These are phyloP conservation scores for Rotaria macrura DNA, from an alignment of 2,888 invertebrate species.

Conservation along the genomic window DNA sequence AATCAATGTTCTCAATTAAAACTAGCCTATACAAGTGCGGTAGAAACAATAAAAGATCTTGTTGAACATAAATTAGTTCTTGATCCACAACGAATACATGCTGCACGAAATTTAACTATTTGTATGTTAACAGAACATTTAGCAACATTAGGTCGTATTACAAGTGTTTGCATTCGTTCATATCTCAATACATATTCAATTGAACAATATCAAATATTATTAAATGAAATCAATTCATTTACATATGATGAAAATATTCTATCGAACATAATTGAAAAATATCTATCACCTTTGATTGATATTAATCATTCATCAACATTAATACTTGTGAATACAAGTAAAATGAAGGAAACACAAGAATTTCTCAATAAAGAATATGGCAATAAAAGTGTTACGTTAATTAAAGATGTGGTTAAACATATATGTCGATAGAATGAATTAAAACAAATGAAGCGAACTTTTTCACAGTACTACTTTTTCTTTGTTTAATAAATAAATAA, in stretches of 20 bases:
- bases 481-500: not conserved
- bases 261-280: not conserved
- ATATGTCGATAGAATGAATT: not conserved
- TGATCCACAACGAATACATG: not conserved
- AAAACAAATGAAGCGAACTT: not conserved
- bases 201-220: not conserved
- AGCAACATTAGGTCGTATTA: not conserved
- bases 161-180: not conserved
- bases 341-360: constrained; percentile 4
- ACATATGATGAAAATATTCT: not conserved
- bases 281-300: not conserved
- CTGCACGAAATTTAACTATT: not conserved
- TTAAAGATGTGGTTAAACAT: not conserved
- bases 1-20: not conserved
- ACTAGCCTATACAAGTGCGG: not conserved
- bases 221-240: not conserved
- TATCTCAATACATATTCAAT: not conserved
- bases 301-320: not conserved
- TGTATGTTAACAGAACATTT: not conserved
- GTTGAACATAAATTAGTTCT: not conserved
- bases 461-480: not conserved
- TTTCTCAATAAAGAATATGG: not conserved
- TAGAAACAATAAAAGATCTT: not conserved
- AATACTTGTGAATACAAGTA: not conserved
- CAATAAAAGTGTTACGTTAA: not conserved